Conservation (phyloP, 2,888 invertebrate genomes). For the Conistra vaccinii region DNA sequence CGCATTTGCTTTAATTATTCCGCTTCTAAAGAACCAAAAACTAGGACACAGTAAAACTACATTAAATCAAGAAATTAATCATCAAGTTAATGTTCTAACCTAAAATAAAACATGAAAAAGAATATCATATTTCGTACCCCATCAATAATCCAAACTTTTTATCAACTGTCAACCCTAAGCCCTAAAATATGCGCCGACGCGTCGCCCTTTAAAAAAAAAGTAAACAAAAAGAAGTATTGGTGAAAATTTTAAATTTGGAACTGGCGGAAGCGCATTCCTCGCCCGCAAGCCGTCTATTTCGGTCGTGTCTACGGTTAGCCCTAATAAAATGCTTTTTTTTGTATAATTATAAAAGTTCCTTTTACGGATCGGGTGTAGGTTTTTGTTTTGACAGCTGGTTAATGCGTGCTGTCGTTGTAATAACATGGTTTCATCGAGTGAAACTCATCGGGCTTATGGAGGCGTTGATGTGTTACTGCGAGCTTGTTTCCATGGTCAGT, state of each 20-base stretch:
- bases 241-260: conserved; percentile 81
- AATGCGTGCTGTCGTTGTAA: conserved; percentile 50
- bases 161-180: conserved; percentile 54
- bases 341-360: conserved; percentile 45
- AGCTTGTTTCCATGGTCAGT: conserved; percentile 17
- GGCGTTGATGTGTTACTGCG: conserved; percentile 23
- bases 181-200: conserved; percentile 40
- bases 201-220: conserved; percentile 51
- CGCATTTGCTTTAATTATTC: neutral
- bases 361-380: conserved; percentile 38
- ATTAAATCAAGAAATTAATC: neutral
- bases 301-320: conserved; percentile 67
- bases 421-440: conserved; percentile 61
- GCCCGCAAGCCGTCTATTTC: conserved; percentile 76
- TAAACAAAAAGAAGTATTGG: conserved; percentile 70
- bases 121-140: conserved; percentile 47
- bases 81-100: conserved; percentile 4
- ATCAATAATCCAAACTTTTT: conserved; percentile 37
- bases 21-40: neutral
- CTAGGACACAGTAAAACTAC: neutral
- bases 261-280: conserved; percentile 82
- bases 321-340: conserved; percentile 60
- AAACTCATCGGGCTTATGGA: conserved; percentile 25
- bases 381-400: conserved; percentile 66
- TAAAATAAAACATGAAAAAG: conserved; percentile 46